These are phyloP conservation scores for Patella caerulea DNA, from an alignment of 2,888 invertebrate species.

Conservation along the genomic window DNA sequence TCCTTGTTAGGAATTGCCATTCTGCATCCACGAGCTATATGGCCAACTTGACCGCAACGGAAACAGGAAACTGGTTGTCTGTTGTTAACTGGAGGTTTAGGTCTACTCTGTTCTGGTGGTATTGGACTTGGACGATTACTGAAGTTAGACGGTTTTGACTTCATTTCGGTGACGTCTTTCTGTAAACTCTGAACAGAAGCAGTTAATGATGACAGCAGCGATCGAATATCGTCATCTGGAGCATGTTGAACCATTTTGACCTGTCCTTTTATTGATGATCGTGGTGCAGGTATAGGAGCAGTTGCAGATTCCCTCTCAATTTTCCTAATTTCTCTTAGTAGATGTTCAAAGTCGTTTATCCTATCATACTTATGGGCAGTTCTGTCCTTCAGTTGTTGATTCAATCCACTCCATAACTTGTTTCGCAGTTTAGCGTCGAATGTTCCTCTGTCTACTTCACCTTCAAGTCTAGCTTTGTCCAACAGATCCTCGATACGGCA, in stretches of 20 bases:
- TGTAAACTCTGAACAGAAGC: background rate
- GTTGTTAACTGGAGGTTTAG: background rate
- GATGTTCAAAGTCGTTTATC: background rate
- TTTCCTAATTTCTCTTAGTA: background rate
- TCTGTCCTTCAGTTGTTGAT: background rate
- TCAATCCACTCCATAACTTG: conserved; percentile 2
- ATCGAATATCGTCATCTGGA: background rate
- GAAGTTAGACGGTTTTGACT: background rate
- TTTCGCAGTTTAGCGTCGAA: background rate
- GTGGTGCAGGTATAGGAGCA: background rate
- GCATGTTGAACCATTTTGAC: background rate
- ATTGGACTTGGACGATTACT: background rate
- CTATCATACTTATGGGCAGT: background rate
- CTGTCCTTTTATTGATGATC: background rate
- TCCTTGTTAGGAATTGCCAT: background rate
- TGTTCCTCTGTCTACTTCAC: background rate
- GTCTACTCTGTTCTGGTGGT: background rate
- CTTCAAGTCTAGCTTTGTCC: background rate
- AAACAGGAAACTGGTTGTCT: background rate
- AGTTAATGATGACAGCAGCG: background rate
- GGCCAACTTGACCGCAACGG: background rate
- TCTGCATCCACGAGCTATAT: background rate
- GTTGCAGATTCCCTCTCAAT: background rate
- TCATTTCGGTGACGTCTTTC: background rate
- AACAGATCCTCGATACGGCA: background rate